Conservation (phyloP, 2,797 vertebrate genomes). For the Mormyrus proboscirostris region DNA sequence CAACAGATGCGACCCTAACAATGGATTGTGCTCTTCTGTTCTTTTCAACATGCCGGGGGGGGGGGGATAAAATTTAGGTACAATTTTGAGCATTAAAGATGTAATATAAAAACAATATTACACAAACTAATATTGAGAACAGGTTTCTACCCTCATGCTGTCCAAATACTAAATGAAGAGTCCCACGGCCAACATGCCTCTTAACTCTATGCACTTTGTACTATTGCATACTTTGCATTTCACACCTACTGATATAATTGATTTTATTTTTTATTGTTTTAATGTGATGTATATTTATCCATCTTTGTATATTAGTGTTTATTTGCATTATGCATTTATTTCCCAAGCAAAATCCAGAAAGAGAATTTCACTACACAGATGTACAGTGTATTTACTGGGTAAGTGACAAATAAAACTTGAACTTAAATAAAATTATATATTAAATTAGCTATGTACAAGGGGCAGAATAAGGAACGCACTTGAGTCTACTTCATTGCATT, state of each 20-base stretch:
- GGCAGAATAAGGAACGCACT: background rate
- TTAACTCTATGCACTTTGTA: background rate
- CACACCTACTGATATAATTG: background rate
- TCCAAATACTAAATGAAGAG: background rate
- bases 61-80: background rate
- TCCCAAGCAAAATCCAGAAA: background rate
- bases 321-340: background rate
- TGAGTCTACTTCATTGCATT: background rate
- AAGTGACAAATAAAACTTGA: background rate
- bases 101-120: background rate
- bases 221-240: background rate
- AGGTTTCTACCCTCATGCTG: background rate
- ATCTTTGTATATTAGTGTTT: background rate
- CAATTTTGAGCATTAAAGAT: background rate
- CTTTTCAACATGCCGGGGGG: background rate
- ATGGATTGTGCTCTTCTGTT: background rate
- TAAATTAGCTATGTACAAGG: background rate
- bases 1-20: background rate
- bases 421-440: background rate
- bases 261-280: background rate
- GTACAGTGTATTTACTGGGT: background rate
- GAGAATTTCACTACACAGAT: background rate
- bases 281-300: background rate
- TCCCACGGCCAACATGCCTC: background rate
- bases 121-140: background rate